Evolutionary conservation across 2,888 invertebrate species (phyloP), one percentile per base, ranked within the genome.

Genomic region (Drosophila leonis): DNA sequence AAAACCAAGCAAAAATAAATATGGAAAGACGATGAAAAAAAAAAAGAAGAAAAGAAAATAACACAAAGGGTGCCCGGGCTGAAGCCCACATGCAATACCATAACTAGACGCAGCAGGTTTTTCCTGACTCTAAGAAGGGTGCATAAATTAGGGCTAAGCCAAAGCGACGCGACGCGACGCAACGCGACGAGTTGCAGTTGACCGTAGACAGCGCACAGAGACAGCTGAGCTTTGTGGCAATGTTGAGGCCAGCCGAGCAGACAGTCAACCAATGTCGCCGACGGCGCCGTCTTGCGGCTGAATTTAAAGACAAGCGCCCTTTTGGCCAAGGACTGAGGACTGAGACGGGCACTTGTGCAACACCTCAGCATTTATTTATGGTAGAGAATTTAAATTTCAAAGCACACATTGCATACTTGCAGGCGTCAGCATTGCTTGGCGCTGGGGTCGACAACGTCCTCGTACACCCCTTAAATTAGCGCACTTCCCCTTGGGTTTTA

Each of bases 91-190:
- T 83, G 83, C 86, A 86, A 72, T 70, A 64, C 78, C 74, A 81
- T 76, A 79, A 75, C 75, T 74, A 80, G 81, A 76, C 82, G 76
- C 79, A 70, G 78, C 83, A 74, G 80, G 82, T 70, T 82, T 57
- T 42, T 35, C 66, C 49, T 24, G 49, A 49, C 56, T 55, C 55
- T 24, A 52, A 57, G 82, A 88, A 83, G 90, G 90, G 90, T 90
- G 90, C 90, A 90, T 90, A 90, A 90, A 90, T 90, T 90, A 90
- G 71, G 78, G 64, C 79, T 60, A 67, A 72, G 82, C 65, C 60
- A 71, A 65, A 70, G 42, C 70, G 79, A 48, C 63, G 56, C 61
- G 68, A 67, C 78, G 65, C 68, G 78, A 44, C 62, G 54, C 62
- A 65, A 65, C 77, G 65, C 74, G 74, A 74, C 73, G 73, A 75